phyloP scores from a whole-genome alignment of 1,140 invertebrate species.

The Pissodes strobi region DNA sequence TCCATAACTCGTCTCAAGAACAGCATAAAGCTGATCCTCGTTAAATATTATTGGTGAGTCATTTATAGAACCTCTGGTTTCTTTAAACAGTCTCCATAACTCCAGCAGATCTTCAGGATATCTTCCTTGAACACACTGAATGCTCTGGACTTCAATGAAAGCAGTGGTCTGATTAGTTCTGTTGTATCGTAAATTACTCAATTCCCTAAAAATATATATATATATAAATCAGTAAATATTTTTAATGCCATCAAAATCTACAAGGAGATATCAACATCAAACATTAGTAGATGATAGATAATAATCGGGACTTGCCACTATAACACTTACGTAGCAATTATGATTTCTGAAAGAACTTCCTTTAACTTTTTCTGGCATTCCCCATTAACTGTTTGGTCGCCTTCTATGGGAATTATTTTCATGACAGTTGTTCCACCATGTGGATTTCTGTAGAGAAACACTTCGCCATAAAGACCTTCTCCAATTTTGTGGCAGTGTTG shows the following conservation, averaged over 20 bases:
- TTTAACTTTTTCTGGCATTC: slow-evolving; percentile 84
- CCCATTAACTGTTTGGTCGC: slow-evolving; percentile 73
- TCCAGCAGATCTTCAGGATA: slow-evolving; percentile 75
- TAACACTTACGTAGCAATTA: slow-evolving; percentile 82
- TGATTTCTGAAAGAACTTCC: slow-evolving; percentile 87
- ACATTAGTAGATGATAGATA: too few species aligned
- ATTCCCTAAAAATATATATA: slow-evolving; percentile 67
- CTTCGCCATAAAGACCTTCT: slow-evolving; percentile 92
- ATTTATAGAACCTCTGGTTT: slow-evolving; percentile 76
- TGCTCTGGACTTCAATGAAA: slow-evolving; percentile 72
- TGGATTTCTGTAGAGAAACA: slow-evolving; percentile 70
- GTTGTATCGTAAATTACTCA: slow-evolving; percentile 68
- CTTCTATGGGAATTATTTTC: slow-evolving; percentile 85
- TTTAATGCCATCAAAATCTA: too few species aligned
- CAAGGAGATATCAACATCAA: too few species aligned
- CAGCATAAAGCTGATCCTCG: slow-evolving; percentile 75
- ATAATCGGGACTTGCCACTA: too few species aligned
- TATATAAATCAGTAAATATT: neutral
- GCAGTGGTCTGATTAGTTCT: slow-evolving; percentile 65
- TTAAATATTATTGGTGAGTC: slow-evolving; percentile 75
- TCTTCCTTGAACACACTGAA: slow-evolving; percentile 69
- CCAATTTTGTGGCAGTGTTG: slow-evolving; percentile 81
- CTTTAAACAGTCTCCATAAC: slow-evolving; percentile 79
- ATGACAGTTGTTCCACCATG: slow-evolving; percentile 65
- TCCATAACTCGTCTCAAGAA: slow-evolving; percentile 81